Conservation (phyloP, 2,888 invertebrate genomes). For the Tachystola acroxantha region DNA sequence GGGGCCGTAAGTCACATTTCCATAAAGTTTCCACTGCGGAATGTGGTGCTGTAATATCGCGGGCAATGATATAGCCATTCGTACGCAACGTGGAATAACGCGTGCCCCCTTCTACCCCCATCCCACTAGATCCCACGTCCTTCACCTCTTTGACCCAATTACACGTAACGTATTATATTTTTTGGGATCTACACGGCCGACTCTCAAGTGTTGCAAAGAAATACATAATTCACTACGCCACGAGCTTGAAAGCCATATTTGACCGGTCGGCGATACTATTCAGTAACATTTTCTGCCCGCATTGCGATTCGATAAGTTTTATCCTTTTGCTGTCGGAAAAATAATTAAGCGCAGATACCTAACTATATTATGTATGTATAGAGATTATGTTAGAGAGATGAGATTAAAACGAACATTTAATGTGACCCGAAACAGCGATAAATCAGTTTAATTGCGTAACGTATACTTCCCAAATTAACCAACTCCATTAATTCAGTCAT, state of each 20-base stretch:
- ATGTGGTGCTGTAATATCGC: constrained; percentile 63
- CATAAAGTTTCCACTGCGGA: constrained; percentile 60
- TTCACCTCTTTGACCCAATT: constrained; percentile 67
- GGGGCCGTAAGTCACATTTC: constrained; percentile 59
- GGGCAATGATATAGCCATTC: constrained; percentile 57
- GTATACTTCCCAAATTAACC: too few species aligned
- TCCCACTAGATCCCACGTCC: constrained; percentile 42
- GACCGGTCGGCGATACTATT: constrained; percentile 1
- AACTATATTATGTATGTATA: too few species aligned
- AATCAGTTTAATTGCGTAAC: too few species aligned
- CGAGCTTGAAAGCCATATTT: background rate
- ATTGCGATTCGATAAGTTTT: constrained; percentile 4
- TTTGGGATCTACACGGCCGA: constrained; percentile 2
- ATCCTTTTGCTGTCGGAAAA: background rate
- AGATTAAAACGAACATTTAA: too few species aligned
- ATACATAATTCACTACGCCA: constrained; percentile 9
- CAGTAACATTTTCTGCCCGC: constrained; percentile 4
- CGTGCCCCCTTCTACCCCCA: constrained; percentile 32
- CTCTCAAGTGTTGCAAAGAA: constrained; percentile 5
- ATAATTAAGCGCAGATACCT: too few species aligned
- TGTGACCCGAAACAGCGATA: too few species aligned
- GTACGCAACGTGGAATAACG: constrained; percentile 56
- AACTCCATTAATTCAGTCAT: too few species aligned
- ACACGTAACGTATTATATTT: constrained; percentile 22
- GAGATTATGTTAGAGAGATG: too few species aligned